Conservation (phyloP, 1,140 invertebrate genomes). For the Mya arenaria region DNA sequence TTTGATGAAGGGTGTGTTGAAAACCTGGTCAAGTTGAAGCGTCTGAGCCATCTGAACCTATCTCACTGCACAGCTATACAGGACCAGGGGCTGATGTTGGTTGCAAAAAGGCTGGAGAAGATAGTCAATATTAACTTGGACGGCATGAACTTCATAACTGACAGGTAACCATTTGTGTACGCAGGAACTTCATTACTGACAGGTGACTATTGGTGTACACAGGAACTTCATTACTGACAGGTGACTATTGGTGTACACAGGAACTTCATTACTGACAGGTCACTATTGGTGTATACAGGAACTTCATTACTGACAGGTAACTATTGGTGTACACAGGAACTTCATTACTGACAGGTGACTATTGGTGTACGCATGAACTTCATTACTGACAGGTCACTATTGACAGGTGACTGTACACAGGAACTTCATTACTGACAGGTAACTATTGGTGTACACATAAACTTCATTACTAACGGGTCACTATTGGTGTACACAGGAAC, state of each 20-base stretch:
- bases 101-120: not conserved
- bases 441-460: too few species aligned
- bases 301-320: not conserved
- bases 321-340: not conserved
- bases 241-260: not conserved
- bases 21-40: too few species aligned
- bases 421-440: too few species aligned
- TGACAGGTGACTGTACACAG: too few species aligned
- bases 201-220: not conserved
- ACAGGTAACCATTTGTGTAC: conserved; percentile 18
- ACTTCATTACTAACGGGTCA: too few species aligned
- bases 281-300: not conserved
- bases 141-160: conserved; percentile 44
- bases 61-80: conserved; percentile 37
- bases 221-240: not conserved
- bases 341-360: too few species aligned
- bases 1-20: not conserved
- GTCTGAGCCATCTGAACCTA: conserved; percentile 34
- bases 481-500: too few species aligned
- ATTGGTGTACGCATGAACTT: too few species aligned
- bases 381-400: too few species aligned
- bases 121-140: conserved; percentile 42
- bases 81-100: not conserved
- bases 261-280: not conserved
- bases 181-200: not conserved